These are phyloP conservation scores for Taurulus bubalis DNA, from an alignment of 2,113 vertebrate genomes.

Conservation along the genomic window DNA sequence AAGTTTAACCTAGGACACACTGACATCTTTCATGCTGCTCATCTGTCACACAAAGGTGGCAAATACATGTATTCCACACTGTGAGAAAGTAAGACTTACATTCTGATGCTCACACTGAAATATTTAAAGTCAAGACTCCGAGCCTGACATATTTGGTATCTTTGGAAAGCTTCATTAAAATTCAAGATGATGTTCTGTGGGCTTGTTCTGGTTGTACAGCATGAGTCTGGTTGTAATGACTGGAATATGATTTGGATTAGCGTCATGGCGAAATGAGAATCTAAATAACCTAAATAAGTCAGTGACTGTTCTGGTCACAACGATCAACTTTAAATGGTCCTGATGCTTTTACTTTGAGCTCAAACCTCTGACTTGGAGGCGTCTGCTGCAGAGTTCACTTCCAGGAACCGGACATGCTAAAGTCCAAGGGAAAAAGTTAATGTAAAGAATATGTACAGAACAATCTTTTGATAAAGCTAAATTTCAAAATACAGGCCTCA, in stretches of 20 bases:
- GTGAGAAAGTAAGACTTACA: not conserved
- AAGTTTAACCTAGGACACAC: no score
- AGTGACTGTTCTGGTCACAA: not conserved
- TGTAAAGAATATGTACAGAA: not conserved
- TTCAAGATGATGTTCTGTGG: not conserved
- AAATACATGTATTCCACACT: not conserved
- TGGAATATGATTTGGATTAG: not conserved
- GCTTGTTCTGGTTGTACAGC: not conserved
- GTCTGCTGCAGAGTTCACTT: not conserved
- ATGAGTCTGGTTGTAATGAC: not conserved
- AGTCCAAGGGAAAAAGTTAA: not conserved
- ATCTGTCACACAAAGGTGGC: not conserved
- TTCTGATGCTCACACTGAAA: not conserved
- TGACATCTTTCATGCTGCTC: not conserved
- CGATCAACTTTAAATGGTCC: not conserved
- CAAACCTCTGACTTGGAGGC: not conserved
- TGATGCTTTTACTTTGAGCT: not conserved
- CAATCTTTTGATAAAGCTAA: not conserved
- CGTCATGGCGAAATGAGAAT: not conserved
- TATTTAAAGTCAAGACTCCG: not conserved
- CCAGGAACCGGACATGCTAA: not conserved
- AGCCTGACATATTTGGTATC: not conserved
- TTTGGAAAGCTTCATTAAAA: not conserved
- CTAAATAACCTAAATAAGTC: not conserved
- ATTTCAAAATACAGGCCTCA: not conserved